These are phyloP conservation scores for Drosophila trapezifrons DNA, from an alignment of 1,140 invertebrate species.

Conservation along the genomic window DNA sequence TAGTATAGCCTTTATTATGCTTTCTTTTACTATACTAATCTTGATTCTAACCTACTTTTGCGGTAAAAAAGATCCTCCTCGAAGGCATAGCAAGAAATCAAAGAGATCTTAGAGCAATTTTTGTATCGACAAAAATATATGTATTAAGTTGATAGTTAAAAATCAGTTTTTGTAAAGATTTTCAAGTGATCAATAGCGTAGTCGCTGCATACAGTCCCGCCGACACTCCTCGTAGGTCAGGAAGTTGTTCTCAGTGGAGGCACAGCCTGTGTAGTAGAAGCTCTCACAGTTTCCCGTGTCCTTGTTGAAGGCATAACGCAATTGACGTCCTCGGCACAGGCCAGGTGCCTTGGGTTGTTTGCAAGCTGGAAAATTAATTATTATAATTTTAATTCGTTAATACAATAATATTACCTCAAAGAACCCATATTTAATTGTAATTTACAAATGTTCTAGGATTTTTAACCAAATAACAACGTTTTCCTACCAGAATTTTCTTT, in stretches of 20 bases:
- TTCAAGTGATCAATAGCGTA: conserved; percentile 46
- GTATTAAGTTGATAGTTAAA: conserved; percentile 12
- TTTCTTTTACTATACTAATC: conserved; percentile 1
- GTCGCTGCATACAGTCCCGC: conserved; percentile 74
- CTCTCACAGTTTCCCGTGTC: conserved; percentile 73
- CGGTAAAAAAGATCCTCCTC: neutral
- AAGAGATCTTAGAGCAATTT: conserved; percentile 28
- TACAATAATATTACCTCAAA: neutral
- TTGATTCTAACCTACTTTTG: conserved; percentile 4
- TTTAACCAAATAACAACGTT: neutral
- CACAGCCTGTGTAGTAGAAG: conserved; percentile 77
- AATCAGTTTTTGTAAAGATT: neutral
- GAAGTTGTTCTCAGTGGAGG: conserved; percentile 73
- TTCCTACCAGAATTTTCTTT: too few relatives aligned
- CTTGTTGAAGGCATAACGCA: conserved; percentile 76
- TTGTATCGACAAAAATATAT: conserved; percentile 16
- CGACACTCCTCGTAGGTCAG: conserved; percentile 79
- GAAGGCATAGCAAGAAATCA: conserved; percentile 5
- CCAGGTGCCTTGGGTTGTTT: conserved; percentile 71
- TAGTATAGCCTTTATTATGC: conserved; percentile 38
- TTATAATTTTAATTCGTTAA: neutral
- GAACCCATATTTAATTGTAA: neutral
- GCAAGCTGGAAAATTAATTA: conserved; percentile 48
- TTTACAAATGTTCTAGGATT: neutral
- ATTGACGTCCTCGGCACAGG: conserved; percentile 59